Evolutionary conservation across 2,113 vertebrate genomes (phyloP), one percentile per base, ranked within the genome.

Genomic region (Centropus unirufus): DNA sequence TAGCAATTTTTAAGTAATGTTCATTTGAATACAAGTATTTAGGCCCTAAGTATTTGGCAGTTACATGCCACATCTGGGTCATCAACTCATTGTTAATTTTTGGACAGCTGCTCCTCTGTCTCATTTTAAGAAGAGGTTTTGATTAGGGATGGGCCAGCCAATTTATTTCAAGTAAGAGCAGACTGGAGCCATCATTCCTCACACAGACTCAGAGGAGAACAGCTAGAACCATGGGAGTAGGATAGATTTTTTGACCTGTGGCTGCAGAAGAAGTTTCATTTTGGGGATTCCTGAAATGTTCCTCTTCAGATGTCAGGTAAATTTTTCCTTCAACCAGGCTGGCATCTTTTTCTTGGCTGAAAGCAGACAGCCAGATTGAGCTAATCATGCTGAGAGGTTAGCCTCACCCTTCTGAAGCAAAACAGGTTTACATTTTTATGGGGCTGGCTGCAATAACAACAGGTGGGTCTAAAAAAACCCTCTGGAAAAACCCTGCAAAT

Each of bases 401-500:
- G 49, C 24, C 62, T 91, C 93, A 91, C 66, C 73, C 62, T 91
- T 92, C 94, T 87, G 89, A 89, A 76, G 92, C 79, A 83, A 79
- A 96, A 91, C 94, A 93, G 77, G 91, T 97, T 96, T 83, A 42
- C 34, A n/a, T 90, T 88, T 95, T 85, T 59, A 47, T 66, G 70
- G 84, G 58, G 70, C 87, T 92, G 75, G 52, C 42, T 88, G 84
- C 95, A 74, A 75, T 92, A 93, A 95, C 78, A 93, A 83, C 93
- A 88, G 82, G 90, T 94, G 94, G 63, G 85, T 94, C 67, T 93
- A 59, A 93, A 96, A 96, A 92, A 90, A 63, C 59, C n/a, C 61
- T 88, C 85, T 85, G 92, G 94, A 94, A 95, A 95, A 87, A 90
- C 90, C 82, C 82, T 77, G 5, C 75, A 51, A 51, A 21, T 26